Evolutionary conservation across 2,888 invertebrate genomes (phyloP).

Genomic region (Ophonus ardosiacus): DNA sequence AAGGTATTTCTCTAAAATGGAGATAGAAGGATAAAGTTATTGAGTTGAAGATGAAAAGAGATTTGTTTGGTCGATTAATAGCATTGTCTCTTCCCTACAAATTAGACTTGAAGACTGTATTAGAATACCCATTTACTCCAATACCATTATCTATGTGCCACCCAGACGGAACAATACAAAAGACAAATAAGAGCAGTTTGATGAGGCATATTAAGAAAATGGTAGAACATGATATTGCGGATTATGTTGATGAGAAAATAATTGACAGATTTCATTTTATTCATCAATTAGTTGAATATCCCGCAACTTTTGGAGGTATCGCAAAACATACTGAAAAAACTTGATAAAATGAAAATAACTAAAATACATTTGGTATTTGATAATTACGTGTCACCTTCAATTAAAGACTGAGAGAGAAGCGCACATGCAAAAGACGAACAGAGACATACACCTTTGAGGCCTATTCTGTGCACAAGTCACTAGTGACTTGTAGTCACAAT

Average conservation of each 20-base stretch:
- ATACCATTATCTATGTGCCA: conserved; percentile 68
- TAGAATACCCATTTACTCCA: conserved; percentile 67
- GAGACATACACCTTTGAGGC: conserved; percentile 10
- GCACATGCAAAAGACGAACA: conserved; percentile 64
- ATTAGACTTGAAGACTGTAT: conserved; percentile 66
- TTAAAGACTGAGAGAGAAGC: conserved; percentile 64
- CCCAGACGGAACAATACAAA: conserved; percentile 66
- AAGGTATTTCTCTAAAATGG: conserved; percentile 47
- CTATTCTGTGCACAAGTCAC: no score
- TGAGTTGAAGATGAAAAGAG: conserved; percentile 65
- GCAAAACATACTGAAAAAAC: no score
- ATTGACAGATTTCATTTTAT: conserved; percentile 66
- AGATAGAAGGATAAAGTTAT: conserved; percentile 66
- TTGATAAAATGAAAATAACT: no score
- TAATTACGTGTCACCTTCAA: neutral
- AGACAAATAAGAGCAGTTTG: conserved; percentile 68
- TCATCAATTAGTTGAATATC: conserved; percentile 63
- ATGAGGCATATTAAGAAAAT: conserved; percentile 65
- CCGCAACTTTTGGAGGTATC: no score
- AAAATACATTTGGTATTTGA: neutral
- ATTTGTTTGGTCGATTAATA: conserved; percentile 65
- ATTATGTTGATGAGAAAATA: conserved; percentile 57
- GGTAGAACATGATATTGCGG: conserved; percentile 29
- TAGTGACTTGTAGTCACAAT: no score
- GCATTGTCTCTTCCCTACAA: conserved; percentile 62